Evolutionary conservation across 2,888 invertebrate species (phyloP).

Genomic region (Lamellibrachia satsuma): DNA sequence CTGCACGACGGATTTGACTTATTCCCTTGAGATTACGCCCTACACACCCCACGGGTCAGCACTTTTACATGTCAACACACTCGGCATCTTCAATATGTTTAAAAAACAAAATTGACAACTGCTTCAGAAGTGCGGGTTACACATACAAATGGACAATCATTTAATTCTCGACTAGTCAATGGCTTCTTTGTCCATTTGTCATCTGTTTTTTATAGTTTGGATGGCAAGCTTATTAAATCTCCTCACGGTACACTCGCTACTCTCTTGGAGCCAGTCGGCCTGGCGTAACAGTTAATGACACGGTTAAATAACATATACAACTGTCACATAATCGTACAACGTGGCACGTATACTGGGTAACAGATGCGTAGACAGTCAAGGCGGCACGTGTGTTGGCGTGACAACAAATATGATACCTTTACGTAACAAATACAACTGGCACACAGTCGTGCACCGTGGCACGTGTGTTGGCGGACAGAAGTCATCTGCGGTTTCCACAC

Average conservation of each 20-base stretch:
- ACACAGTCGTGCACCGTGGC: background rate
- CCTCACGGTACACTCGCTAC: too few species aligned
- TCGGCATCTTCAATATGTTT: background rate
- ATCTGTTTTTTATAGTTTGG: too few species aligned
- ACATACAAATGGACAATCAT: too few species aligned
- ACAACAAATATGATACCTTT: background rate
- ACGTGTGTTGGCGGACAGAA: background rate
- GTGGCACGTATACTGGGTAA: background rate
- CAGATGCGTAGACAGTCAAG: background rate
- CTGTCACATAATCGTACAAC: background rate
- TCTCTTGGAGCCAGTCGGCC: background rate
- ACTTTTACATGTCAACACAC: background rate
- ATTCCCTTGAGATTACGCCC: background rate
- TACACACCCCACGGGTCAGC: background rate
- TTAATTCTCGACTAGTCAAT: too few species aligned
- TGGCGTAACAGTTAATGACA: background rate
- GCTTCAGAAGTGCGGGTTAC: too few species aligned
- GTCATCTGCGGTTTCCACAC: background rate
- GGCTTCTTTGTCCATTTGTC: too few species aligned
- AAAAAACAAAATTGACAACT: too few species aligned
- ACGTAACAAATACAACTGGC: background rate
- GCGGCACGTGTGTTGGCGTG: too few species aligned
- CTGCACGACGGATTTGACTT: background rate
- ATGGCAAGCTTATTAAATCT: too few species aligned
- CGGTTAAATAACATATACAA: background rate